Percentiles rank a stretch among this genome's conserved stretches.
Conservation (phyloP, 2,797 vertebrate genomes). For the Heterohyrax brucei region DNA sequence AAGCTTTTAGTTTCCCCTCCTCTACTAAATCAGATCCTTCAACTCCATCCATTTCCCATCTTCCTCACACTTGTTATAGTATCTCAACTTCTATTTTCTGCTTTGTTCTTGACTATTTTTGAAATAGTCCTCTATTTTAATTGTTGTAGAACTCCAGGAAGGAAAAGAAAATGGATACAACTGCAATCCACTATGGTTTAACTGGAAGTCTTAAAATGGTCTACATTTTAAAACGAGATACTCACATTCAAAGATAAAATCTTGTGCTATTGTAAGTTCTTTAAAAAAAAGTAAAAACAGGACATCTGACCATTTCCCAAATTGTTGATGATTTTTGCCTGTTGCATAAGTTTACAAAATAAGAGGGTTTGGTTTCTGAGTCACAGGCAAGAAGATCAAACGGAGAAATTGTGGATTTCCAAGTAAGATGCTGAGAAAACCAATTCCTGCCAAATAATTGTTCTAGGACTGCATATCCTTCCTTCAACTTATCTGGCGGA, state of each 20-base stretch:
- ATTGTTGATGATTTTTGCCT: constrained; percentile 73
- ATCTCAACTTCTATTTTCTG: background rate
- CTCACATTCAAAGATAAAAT: constrained; percentile 50
- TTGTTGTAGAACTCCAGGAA: constrained; percentile 46
- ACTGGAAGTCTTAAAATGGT: constrained; percentile 34
- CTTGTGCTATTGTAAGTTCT: constrained; percentile 52
- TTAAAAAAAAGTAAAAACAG: constrained; percentile 41
- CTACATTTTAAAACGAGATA: constrained; percentile 48
- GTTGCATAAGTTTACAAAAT: constrained; percentile 77
- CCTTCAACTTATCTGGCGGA: constrained; percentile 70
- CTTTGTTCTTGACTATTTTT: constrained; percentile 8
- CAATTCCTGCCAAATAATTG: constrained; percentile 73
- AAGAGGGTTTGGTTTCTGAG: constrained; percentile 73
- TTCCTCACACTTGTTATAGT: background rate
- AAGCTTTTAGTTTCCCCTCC: background rate
- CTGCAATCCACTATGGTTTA: background rate
- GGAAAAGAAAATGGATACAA: constrained; percentile 17
- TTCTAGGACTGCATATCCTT: constrained; percentile 65
- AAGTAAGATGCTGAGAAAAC: constrained; percentile 72
- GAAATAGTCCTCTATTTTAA: background rate
- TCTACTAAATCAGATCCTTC: background rate
- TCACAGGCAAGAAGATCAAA: constrained; percentile 77
- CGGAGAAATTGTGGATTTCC: constrained; percentile 77
- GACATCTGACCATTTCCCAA: constrained; percentile 47
- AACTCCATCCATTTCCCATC: background rate